These are phyloP conservation scores for Raphicerus campestris DNA, from an alignment of 2,113 vertebrate species.

Conservation along the genomic window DNA sequence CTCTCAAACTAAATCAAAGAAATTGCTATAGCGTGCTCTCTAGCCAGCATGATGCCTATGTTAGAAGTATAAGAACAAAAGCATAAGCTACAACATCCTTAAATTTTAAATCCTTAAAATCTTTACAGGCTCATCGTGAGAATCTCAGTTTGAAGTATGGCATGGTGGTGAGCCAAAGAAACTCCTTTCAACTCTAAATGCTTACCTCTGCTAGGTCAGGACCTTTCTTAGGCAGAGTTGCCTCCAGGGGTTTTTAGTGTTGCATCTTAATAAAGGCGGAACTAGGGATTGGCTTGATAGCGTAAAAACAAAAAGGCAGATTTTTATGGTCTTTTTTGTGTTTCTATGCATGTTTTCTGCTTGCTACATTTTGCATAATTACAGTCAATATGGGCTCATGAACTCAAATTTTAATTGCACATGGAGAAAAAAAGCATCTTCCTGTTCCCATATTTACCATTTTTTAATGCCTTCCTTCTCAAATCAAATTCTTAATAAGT, in stretches of 20 bases:
- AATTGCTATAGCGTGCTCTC: neutral
- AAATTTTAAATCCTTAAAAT: neutral
- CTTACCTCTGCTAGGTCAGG: neutral
- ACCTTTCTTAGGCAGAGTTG: neutral
- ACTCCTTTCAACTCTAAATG: neutral
- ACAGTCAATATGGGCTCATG: neutral
- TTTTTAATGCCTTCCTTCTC: neutral
- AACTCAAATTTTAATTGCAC: neutral
- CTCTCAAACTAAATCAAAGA: neutral
- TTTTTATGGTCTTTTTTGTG: neutral
- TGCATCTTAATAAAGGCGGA: neutral
- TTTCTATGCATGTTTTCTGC: neutral
- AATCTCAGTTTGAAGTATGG: neutral
- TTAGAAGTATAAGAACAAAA: neutral
- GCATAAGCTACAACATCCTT: neutral
- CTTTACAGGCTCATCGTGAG: neutral
- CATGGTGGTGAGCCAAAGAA: neutral
- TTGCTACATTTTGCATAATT: neutral
- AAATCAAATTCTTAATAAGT: constrained; percentile 3
- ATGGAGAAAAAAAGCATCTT: neutral
- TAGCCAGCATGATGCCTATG: neutral
- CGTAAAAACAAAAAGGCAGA: neutral
- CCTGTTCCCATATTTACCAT: neutral
- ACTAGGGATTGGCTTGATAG: neutral
- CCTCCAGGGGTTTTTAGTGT: neutral